Evolutionary conservation across 2,888 invertebrate species (phyloP).

Genomic region (Drosophila formosana): DNA sequence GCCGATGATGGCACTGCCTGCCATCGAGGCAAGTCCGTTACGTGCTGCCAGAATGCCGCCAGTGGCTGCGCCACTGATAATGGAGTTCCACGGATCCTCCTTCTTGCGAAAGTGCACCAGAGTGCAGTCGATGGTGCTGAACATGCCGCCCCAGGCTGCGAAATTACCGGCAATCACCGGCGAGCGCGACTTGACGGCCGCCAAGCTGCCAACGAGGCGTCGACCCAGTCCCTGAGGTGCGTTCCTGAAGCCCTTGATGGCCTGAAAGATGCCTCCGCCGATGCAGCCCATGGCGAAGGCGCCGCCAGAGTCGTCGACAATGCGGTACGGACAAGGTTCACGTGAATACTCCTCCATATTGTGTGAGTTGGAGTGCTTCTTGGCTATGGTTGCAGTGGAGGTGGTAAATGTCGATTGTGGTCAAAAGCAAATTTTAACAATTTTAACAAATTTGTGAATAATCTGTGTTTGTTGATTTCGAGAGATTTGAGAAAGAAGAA

Average conservation of each 20-base stretch:
- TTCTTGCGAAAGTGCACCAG: slow-evolving; percentile 62
- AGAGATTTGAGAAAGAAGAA: slow-evolving; percentile 24
- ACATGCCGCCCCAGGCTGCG: slow-evolving; percentile 68
- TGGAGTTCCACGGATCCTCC: slow-evolving; percentile 77
- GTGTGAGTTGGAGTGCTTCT: neutral
- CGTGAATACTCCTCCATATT: slow-evolving; percentile 96
- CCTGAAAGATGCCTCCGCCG: slow-evolving; percentile 99
- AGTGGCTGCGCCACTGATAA: slow-evolving; percentile 68
- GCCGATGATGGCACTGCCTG: slow-evolving; percentile 64
- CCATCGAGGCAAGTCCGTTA: slow-evolving; percentile 65
- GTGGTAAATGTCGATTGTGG: neutral
- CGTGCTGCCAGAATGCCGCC: slow-evolving; percentile 67
- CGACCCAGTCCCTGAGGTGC: slow-evolving; percentile 90
- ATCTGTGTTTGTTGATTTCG: slow-evolving; percentile 35
- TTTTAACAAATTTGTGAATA: slow-evolving; percentile 34
- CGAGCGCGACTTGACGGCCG: slow-evolving; percentile 58
- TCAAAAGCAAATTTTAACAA: slow-evolving; percentile 21
- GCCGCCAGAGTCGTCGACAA: slow-evolving; percentile 99
- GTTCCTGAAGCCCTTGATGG: slow-evolving; percentile 98
- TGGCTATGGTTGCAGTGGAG: neutral
- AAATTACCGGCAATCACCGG: slow-evolving; percentile 67
- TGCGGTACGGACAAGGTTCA: slow-evolving; percentile 99
- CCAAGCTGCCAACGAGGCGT: slow-evolving; percentile 57
- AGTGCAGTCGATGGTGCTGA: slow-evolving; percentile 67
- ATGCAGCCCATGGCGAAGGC: slow-evolving; percentile 99